phyloP scores from a whole-genome alignment of 53 echinoderm and acorn worm species.

The Astropecten irregularis region DNA sequence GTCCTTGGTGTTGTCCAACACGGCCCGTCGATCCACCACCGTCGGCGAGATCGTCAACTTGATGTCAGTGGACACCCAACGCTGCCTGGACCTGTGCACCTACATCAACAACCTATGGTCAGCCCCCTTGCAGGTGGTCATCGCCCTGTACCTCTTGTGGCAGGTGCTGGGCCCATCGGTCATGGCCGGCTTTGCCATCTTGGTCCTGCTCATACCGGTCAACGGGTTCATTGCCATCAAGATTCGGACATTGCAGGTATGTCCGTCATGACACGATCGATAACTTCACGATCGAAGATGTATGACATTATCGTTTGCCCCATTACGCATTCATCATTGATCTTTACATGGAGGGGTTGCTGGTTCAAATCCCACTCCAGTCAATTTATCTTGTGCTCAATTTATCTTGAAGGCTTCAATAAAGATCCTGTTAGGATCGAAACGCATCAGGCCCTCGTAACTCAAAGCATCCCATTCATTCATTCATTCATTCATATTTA shows the following conservation, averaged over 20 bases:
- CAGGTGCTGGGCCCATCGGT: conserved; percentile 76
- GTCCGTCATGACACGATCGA: background rate
- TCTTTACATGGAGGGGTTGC: too few species aligned
- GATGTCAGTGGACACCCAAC: conserved; percentile 94
- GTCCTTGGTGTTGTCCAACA: conserved; percentile 77
- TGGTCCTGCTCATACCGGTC: conserved; percentile 79
- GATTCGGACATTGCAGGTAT: conserved; percentile 78
- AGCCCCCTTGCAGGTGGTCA: conserved; percentile 78
- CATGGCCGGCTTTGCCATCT: conserved; percentile 81
- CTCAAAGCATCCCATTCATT: too few species aligned
- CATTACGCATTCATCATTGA: too few species aligned
- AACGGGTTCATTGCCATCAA: conserved; percentile 81
- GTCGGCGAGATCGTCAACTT: conserved; percentile 91
- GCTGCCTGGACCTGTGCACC: conserved; percentile 84
- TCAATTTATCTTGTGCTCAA: too few species aligned
- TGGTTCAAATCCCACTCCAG: too few species aligned
- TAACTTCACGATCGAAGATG: too few species aligned
- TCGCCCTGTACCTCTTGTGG: conserved; percentile 85
- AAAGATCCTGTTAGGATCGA: too few species aligned
- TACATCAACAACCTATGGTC: conserved; percentile 90
- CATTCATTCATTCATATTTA: too few species aligned
- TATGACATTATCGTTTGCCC: too few species aligned
- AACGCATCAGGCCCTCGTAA: too few species aligned
- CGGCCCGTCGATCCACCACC: conserved; percentile 77
- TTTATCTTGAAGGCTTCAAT: too few species aligned